Evolutionary conservation across 2,888 invertebrate species (phyloP).

Genomic region (Aphidoletes aphidimyza): DNA sequence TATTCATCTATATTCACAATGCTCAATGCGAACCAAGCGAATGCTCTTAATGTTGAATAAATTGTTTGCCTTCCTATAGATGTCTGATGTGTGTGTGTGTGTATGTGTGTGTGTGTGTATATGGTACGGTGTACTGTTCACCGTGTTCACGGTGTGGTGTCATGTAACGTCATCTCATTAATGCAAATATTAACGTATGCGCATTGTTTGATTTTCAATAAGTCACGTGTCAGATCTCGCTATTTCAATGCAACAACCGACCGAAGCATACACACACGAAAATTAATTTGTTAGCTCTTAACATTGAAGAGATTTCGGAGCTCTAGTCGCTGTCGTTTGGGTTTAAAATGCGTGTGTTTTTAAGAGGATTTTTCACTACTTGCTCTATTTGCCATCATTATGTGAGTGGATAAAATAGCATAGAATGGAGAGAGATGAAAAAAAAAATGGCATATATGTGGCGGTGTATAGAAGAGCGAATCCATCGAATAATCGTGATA

Average conservation of each 20-base stretch:
- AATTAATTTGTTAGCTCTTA: conserved; percentile 39
- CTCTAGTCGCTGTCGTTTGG: conserved; percentile 14
- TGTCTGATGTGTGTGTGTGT: not conserved
- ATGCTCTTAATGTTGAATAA: conserved; percentile 31
- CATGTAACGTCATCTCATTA: conserved; percentile 54
- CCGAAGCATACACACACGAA: conserved; percentile 19
- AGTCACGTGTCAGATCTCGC: conserved; percentile 48
- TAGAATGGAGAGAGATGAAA: not conserved
- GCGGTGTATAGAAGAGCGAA: not conserved
- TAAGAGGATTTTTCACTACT: not conserved
- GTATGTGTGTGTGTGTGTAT: not conserved
- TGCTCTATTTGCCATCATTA: conserved; percentile 42
- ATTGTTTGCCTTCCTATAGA: not conserved
- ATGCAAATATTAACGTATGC: conserved; percentile 35
- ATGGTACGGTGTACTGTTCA: no score
- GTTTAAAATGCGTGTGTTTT: conserved; percentile 40
- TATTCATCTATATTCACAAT: not conserved
- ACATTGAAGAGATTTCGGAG: conserved; percentile 25
- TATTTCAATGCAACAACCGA: conserved; percentile 47
- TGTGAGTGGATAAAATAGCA: conserved; percentile 2
- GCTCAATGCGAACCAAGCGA: not conserved
- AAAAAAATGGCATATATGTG: not conserved
- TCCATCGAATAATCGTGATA: not conserved
- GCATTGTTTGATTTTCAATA: conserved; percentile 51
- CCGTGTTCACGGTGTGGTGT: no score